phyloP scores from a whole-genome alignment of 2,888 invertebrate species.

The Linyphia triangularis region DNA sequence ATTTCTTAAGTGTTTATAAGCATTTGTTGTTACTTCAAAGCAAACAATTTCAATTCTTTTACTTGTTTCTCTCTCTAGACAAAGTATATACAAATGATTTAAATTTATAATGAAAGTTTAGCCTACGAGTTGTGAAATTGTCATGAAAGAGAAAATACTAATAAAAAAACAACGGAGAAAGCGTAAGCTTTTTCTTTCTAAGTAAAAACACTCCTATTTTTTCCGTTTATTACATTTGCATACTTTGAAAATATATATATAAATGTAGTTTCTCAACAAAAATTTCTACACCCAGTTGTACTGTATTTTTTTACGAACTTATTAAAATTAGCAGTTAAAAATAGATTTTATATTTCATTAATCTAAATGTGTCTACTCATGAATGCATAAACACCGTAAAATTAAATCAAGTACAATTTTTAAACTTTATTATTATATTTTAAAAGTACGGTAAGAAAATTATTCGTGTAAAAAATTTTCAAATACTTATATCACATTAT shows the following conservation, averaged over 20 bases:
- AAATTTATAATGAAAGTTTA: slow-evolving; percentile 36
- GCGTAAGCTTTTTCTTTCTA: not conserved
- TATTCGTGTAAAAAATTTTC: too few relatives aligned
- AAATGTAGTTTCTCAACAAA: not conserved
- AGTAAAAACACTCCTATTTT: not conserved
- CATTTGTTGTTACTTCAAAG: not conserved
- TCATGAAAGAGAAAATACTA: not conserved
- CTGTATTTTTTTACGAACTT: too few relatives aligned
- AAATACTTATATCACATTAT: too few relatives aligned
- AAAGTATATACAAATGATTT: not conserved
- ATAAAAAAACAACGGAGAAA: not conserved
- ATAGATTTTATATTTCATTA: too few relatives aligned
- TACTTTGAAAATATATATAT: not conserved
- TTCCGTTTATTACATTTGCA: slow-evolving; percentile 43
- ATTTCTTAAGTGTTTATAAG: not conserved
- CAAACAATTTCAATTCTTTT: not conserved
- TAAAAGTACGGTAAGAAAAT: too few relatives aligned
- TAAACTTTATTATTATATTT: too few relatives aligned
- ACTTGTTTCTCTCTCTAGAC: not conserved
- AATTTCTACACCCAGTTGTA: too few relatives aligned
- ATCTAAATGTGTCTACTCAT: too few relatives aligned
- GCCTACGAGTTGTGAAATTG: not conserved
- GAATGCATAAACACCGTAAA: too few relatives aligned
- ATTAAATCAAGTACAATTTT: too few relatives aligned
- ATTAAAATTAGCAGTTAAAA: too few relatives aligned